phyloP scores from a whole-genome alignment of 2,113 vertebrate genomes.

The Columba livia region DNA sequence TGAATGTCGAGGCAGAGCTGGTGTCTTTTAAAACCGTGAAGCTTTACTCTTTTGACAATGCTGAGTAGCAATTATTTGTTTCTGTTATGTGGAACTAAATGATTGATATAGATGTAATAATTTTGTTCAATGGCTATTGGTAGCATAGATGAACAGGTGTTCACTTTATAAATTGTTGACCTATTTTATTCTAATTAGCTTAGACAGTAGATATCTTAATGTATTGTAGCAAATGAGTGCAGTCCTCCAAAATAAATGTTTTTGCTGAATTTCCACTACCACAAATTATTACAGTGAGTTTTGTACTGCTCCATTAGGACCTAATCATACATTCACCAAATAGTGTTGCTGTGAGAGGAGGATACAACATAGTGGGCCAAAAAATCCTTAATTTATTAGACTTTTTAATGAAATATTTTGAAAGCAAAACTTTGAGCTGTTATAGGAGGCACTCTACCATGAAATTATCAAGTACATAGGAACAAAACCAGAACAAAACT shows the following conservation, averaged over 20 bases:
- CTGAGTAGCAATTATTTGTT: constrained; percentile 14
- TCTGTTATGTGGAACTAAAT: constrained; percentile 13
- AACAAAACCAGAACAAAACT: background rate
- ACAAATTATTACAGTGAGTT: background rate
- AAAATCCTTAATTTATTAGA: background rate
- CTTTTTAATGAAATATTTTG: background rate
- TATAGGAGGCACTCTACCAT: background rate
- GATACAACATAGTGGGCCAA: background rate
- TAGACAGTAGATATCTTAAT: background rate
- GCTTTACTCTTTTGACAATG: constrained; percentile 17
- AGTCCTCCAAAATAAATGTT: background rate
- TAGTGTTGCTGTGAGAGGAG: background rate
- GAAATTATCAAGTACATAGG: background rate
- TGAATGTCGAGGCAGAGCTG: constrained; percentile 23
- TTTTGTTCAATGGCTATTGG: background rate
- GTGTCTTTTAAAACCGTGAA: background rate
- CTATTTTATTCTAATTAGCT: background rate
- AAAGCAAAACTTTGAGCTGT: background rate
- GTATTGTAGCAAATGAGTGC: background rate
- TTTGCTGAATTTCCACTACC: background rate
- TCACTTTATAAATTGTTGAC: background rate
- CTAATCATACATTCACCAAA: background rate
- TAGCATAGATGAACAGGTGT: background rate
- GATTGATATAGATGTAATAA: background rate
- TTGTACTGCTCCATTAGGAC: background rate